These are phyloP conservation scores for Conus canariensis DNA, from an alignment of 2,888 invertebrate genomes.

Conservation along the genomic window DNA sequence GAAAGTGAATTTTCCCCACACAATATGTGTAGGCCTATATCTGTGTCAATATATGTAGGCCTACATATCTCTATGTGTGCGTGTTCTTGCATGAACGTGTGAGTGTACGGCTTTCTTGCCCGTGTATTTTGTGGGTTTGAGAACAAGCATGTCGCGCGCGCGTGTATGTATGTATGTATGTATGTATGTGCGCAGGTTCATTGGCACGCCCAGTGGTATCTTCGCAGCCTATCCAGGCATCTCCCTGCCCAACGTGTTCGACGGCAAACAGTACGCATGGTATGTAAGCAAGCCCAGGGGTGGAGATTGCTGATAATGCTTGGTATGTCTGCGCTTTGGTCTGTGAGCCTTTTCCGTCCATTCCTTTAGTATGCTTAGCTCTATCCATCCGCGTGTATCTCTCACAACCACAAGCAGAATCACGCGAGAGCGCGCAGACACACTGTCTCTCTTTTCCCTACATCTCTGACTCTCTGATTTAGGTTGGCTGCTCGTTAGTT, in stretches of 20 bases:
- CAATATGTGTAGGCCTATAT: no score
- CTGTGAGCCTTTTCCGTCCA: neutral
- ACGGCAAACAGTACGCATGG: conserved; percentile 27
- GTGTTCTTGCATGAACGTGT: neutral
- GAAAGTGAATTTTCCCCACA: no score
- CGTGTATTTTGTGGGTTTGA: neutral
- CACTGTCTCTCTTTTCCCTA: no score
- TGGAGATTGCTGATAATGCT: no score
- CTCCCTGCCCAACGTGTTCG: conserved; percentile 31
- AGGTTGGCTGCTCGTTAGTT: no score
- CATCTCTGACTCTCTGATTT: no score
- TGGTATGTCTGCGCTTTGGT: no score
- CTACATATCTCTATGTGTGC: no score
- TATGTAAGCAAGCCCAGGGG: neutral
- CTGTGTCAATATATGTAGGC: no score
- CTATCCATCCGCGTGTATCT: no score
- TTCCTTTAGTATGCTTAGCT: neutral
- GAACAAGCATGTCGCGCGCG: neutral
- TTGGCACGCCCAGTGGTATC: conserved; percentile 21
- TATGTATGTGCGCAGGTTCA: conserved; percentile 1
- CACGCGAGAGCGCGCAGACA: no score
- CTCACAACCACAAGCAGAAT: no score
- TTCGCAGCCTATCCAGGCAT: conserved; percentile 30
- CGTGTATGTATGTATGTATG: neutral
- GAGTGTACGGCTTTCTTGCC: neutral